Evolutionary conservation across 2,888 invertebrate genomes (phyloP).

Genomic region (Gnatocerus cornutus): DNA sequence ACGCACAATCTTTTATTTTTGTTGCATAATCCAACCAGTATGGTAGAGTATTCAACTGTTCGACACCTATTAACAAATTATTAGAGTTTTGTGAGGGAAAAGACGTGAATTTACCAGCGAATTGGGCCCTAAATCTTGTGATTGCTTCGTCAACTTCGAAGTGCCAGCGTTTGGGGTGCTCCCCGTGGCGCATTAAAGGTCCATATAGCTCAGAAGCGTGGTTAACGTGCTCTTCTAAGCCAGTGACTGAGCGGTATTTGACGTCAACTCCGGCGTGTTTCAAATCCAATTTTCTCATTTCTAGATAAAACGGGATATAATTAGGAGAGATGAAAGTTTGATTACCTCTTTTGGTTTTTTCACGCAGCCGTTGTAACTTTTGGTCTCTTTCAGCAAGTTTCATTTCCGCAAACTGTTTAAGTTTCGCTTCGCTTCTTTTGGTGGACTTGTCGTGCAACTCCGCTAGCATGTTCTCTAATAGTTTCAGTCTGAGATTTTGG

Average conservation of each 20-base stretch:
- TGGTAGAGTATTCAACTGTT: constrained; percentile 71
- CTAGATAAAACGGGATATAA: constrained; percentile 56
- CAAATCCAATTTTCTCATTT: constrained; percentile 72
- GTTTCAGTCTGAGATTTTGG: constrained; percentile 79
- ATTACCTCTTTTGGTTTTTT: constrained; percentile 73
- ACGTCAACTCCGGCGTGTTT: constrained; percentile 67
- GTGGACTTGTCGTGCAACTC: constrained; percentile 73
- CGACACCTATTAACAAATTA: constrained; percentile 69
- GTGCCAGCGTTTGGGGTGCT: constrained; percentile 78
- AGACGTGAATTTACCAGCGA: constrained; percentile 63
- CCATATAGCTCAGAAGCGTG: constrained; percentile 78
- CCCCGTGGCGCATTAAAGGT: constrained; percentile 78
- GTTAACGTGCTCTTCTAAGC: constrained; percentile 73
- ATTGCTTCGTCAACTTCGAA: constrained; percentile 70
- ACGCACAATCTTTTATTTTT: constrained; percentile 70
- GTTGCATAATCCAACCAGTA: constrained; percentile 71
- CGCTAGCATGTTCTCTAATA: constrained; percentile 78
- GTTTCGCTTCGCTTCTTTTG: constrained; percentile 70
- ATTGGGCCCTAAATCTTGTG: constrained; percentile 65
- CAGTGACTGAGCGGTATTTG: constrained; percentile 68
- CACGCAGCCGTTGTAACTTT: constrained; percentile 75
- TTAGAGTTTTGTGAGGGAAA: not conserved
- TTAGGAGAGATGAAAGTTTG: not conserved
- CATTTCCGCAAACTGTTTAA: constrained; percentile 72
- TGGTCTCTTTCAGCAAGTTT: constrained; percentile 75